phyloP scores from a whole-genome alignment of 2,113 vertebrate genomes.

The Thunnus thynnus region DNA sequence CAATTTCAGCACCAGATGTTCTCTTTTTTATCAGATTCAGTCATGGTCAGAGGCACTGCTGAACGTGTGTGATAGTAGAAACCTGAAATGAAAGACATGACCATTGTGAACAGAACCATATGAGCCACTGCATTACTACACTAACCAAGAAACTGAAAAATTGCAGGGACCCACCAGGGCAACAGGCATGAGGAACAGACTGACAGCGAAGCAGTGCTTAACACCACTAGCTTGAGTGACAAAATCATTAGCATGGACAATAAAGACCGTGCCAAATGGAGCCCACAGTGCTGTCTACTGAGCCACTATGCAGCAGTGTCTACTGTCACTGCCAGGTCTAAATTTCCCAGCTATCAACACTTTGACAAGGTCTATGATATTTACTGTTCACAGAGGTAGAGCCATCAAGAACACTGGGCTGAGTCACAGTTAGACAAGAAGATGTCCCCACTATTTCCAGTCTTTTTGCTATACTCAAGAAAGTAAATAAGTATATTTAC shows the following conservation, averaged over 20 bases:
- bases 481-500: too few species aligned
- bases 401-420: too few species aligned
- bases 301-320: background rate
- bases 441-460: too few species aligned
- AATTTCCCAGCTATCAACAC: background rate
- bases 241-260: constrained; percentile 15
- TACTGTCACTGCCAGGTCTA: background rate
- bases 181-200: background rate
- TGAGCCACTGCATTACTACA: background rate
- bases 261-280: background rate
- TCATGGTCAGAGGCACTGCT: background rate
- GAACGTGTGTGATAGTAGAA: background rate
- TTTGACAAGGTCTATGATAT: background rate
- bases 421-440: too few species aligned
- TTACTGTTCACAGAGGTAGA: background rate
- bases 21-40: background rate
- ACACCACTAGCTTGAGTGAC: background rate
- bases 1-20: constrained; percentile 14
- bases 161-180: background rate
- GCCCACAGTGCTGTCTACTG: background rate
- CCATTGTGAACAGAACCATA: background rate
- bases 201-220: constrained; percentile 9
- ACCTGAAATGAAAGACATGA: background rate
- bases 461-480: too few species aligned
- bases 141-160: background rate